Evolutionary conservation across 2,797 vertebrate genomes (phyloP), one percentile per base, ranked within the genome.

Genomic region (Ceryle rudis): DNA sequence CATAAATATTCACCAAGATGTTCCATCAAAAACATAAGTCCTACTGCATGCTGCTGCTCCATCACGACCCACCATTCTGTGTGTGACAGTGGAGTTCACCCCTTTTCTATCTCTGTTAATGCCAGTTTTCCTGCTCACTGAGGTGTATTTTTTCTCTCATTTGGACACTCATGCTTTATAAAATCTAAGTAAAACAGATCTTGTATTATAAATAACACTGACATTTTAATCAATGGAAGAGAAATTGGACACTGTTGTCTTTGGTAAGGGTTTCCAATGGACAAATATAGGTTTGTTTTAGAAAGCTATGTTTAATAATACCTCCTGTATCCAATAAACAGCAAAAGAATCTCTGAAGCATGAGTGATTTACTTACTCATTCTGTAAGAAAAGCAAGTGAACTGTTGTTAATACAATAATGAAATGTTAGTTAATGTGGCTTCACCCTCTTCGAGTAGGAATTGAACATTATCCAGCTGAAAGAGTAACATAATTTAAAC

Each of bases 331-430:
- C 64, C 25, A 70, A 52, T 20, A 89, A 92, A 85, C 25, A 89
- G 74, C 69, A 86, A 51, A 88, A 91, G 69, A 91, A 71, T 61
- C 84, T 91, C 73, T 93, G 91, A 94, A 89, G 84, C 92, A 83
- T 83, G 47, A 93, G 54, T 66, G 61, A 95, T 94, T 96, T 93
- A 92, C 94, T 95, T 92, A 77, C 20, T 42, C 6, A 42, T 60
- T 39, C 79, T 86, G 85, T 70, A 75, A 91, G 92, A 91, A 90
- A 69, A 91, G 84, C 92, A 96, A 97, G 84, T 93, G 93, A 95
- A 93, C 95, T 96, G 94, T 96, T 93, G 86, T 58, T 96, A 97
- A 96, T 95, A 90, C 61, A 89, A 89, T 97, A 96, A 96, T 96
- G 92, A 96, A 96, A 93, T 82, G 49, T 65, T 96, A 91, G 91